phyloP scores from a whole-genome alignment of 2,797 vertebrate species.

The Serranus cabrilla region DNA sequence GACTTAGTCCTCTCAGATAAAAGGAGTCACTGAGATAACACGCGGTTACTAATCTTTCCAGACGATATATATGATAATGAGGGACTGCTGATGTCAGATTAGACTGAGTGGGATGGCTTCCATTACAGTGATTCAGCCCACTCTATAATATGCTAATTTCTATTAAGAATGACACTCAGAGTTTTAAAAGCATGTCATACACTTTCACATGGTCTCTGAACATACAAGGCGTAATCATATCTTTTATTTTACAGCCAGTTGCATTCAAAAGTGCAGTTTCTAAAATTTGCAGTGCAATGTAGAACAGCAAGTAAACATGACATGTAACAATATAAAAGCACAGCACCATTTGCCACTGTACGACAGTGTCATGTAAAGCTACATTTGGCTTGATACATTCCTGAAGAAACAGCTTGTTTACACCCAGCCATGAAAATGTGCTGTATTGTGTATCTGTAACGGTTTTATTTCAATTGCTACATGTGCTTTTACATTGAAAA shows the following conservation, averaged over 20 bases:
- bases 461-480: slow-evolving; percentile 8
- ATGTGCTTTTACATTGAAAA: slow-evolving; percentile 20
- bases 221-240: slow-evolving; percentile 5
- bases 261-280: slow-evolving; percentile 58
- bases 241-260: slow-evolving; percentile 69
- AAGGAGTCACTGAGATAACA: slow-evolving; percentile 67
- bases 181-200: slow-evolving; percentile 33
- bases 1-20: slow-evolving; percentile 38
- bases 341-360: slow-evolving; percentile 63
- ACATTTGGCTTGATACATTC: slow-evolving; percentile 37
- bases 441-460: slow-evolving; percentile 5
- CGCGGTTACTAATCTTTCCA: slow-evolving; percentile 80
- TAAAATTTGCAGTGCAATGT: slow-evolving; percentile 64
- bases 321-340: slow-evolving; percentile 65
- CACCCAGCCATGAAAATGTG: slow-evolving; percentile 23
- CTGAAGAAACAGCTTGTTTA: slow-evolving; percentile 13
- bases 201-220: slow-evolving; percentile 35
- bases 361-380: slow-evolving; percentile 59
- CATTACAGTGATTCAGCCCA: slow-evolving; percentile 45
- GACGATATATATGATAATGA: slow-evolving; percentile 85
- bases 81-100: slow-evolving; percentile 81
- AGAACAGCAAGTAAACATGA: slow-evolving; percentile 64
- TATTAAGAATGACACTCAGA: slow-evolving; percentile 32
- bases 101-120: slow-evolving; percentile 73
- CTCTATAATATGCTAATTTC: slow-evolving; percentile 39